These are phyloP conservation scores for Leptopilina myrica DNA, from an alignment of 2,888 invertebrate genomes.

Conservation along the genomic window DNA sequence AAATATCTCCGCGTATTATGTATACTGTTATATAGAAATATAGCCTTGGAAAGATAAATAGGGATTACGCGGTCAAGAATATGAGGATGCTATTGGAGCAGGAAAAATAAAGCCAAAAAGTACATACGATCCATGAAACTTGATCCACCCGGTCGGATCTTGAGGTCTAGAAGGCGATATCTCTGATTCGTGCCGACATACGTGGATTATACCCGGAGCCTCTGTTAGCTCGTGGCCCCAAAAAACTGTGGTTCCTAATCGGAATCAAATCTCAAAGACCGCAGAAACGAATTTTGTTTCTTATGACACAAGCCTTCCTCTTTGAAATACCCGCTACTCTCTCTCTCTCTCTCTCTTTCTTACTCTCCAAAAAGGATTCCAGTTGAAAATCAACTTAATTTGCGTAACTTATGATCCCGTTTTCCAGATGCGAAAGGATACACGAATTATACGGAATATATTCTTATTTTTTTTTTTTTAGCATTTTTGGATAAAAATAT, in stretches of 20 bases:
- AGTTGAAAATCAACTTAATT: conserved; percentile 32
- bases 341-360: background rate
- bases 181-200: conserved; percentile 74
- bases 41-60: conserved; percentile 11
- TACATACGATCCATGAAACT: conserved; percentile 62
- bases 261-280: conserved; percentile 64
- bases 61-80: conserved; percentile 32
- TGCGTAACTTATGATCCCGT: conserved; percentile 18
- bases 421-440: background rate
- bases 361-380: background rate
- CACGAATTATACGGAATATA: too few species aligned
- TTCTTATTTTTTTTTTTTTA: too few species aligned
- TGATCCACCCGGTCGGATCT: conserved; percentile 69
- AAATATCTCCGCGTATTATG: background rate
- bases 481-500: background rate
- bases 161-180: conserved; percentile 71
- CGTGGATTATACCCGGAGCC: conserved; percentile 69
- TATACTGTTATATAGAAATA: background rate
- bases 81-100: conserved; percentile 39
- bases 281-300: conserved; percentile 41
- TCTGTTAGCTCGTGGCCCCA: conserved; percentile 66
- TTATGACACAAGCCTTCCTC: conserved; percentile 30
- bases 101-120: conserved; percentile 55
- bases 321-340: conserved; percentile 27
- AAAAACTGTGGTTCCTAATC: conserved; percentile 63